These are phyloP conservation scores for Ptychoptera contaminata DNA, from an alignment of 2,888 invertebrate genomes.

Conservation along the genomic window DNA sequence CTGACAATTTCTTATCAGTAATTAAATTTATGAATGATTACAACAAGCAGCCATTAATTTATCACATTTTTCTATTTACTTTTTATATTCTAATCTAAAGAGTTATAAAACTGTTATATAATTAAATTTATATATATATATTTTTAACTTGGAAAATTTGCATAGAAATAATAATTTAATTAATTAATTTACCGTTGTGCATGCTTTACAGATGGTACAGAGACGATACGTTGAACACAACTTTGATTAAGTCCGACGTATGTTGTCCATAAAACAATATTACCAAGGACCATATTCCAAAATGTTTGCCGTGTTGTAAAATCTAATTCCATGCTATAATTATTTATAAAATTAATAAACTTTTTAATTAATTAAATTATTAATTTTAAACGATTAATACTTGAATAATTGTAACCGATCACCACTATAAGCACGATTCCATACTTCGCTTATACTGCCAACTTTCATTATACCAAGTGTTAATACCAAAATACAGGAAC, in stretches of 20 bases:
- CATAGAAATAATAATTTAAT: background rate
- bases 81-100: background rate
- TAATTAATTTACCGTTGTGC: constrained; percentile 33
- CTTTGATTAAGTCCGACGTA: constrained; percentile 55
- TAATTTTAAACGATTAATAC: constrained; percentile 15
- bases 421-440: constrained; percentile 23
- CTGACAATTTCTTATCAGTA: too few relatives aligned
- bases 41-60: too few relatives aligned
- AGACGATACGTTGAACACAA: constrained; percentile 53
- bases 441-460: constrained; percentile 28
- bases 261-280: constrained; percentile 41
- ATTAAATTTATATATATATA: too few relatives aligned
- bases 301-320: constrained; percentile 44
- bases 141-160: too few relatives aligned
- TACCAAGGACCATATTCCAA: constrained; percentile 43
- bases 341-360: background rate
- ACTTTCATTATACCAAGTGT: constrained; percentile 25
- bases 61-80: too few relatives aligned
- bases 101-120: background rate
- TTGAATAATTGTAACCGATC: constrained; percentile 26
- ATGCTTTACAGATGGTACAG: constrained; percentile 39
- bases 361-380: background rate
- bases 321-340: constrained; percentile 39
- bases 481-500: constrained; percentile 26
- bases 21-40: too few relatives aligned